Evolutionary conservation across 1,140 invertebrate species (phyloP).

Genomic region (Centruroides sculpturatus): DNA sequence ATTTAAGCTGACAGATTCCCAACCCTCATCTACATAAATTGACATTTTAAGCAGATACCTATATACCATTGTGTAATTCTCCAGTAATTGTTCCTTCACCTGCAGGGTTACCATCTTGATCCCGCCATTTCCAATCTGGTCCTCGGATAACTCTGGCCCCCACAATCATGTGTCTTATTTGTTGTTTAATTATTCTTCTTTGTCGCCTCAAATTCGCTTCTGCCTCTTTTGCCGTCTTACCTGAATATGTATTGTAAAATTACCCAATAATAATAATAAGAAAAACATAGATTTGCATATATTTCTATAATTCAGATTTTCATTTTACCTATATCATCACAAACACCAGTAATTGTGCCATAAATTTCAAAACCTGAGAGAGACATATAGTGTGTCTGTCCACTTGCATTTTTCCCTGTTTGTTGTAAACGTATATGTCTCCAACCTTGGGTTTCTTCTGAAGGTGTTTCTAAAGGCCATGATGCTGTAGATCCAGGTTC

Average conservation of each 20-base stretch:
- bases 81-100: slow-evolving; percentile 70
- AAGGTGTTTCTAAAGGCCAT: slow-evolving; percentile 52
- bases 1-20: not conserved
- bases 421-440: slow-evolving; percentile 86
- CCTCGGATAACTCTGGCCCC: slow-evolving; percentile 81
- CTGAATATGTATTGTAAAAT: slow-evolving; percentile 23
- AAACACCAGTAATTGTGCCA: slow-evolving; percentile 73
- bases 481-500: slow-evolving; percentile 85
- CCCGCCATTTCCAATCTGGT: slow-evolving; percentile 95
- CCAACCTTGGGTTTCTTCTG: slow-evolving; percentile 58
- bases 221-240: slow-evolving; percentile 67
- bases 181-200: slow-evolving; percentile 46
- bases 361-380: slow-evolving; percentile 95
- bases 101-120: slow-evolving; percentile 79
- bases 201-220: slow-evolving; percentile 67
- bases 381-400: slow-evolving; percentile 90
- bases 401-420: slow-evolving; percentile 90
- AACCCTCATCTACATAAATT: not conserved
- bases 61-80: slow-evolving; percentile 73
- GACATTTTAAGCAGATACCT: not conserved
- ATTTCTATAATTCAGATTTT: too few relatives aligned
- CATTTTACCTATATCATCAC: slow-evolving; percentile 57
- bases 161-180: slow-evolving; percentile 53
- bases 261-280: too few relatives aligned
- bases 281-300: too few relatives aligned